A percentile compares a stretch with the other conserved stretches of the same genome.
Conservation (phyloP, 1,140 invertebrate species). For the Diorhabda sublineata region DNA sequence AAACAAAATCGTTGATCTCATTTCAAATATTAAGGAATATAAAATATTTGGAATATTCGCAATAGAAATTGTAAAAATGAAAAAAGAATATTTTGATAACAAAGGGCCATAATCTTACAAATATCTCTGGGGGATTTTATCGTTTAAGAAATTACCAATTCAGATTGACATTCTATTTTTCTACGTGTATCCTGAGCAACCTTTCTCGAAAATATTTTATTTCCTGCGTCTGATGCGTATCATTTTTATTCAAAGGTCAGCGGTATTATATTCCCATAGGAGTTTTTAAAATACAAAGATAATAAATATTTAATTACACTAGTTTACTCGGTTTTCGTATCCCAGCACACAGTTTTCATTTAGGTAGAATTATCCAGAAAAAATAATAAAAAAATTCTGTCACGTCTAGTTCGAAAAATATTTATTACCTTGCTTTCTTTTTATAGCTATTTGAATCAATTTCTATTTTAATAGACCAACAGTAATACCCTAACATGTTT, state of each 20-base stretch:
- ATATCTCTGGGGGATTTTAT: neutral
- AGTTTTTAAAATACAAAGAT: neutral
- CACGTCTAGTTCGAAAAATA: too few species aligned
- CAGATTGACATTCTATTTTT: neutral
- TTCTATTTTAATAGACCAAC: too few species aligned
- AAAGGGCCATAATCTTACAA: neutral
- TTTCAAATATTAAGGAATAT: neutral
- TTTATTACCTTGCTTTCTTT: too few species aligned
- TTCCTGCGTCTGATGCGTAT: neutral
- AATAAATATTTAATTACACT: too few species aligned
- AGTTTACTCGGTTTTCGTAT: too few species aligned
- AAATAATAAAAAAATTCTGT: too few species aligned
- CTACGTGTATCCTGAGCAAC: neutral
- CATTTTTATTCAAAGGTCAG: constrained; percentile 1
- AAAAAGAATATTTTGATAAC: neutral
- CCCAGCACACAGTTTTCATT: too few species aligned
- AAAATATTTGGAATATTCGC: neutral
- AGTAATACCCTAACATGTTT: too few species aligned
- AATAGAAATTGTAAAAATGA: neutral
- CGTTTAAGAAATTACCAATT: neutral
- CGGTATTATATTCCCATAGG: neutral
- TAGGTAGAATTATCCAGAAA: too few species aligned
- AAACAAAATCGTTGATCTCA: neutral
- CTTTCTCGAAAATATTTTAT: neutral
- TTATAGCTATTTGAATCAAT: too few species aligned